Evolutionary conservation across 1,140 invertebrate species (phyloP).

Genomic region (Maconellicoccus hirsutus): DNA sequence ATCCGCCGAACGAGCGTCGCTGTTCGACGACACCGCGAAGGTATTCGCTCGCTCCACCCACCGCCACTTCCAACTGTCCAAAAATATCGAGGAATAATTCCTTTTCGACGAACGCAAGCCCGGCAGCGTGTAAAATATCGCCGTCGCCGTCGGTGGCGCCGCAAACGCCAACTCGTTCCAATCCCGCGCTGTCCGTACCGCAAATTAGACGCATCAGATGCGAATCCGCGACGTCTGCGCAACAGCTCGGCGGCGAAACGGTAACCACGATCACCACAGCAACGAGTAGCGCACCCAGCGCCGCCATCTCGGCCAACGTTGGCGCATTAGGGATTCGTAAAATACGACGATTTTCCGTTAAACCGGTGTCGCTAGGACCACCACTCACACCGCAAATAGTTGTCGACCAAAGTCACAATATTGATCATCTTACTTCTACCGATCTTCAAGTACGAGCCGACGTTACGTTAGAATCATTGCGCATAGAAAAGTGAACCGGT

Average conservation of each 20-base stretch:
- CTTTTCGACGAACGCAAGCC: neutral
- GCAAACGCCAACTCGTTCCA: neutral
- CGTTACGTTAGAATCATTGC: neutral
- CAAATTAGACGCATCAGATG: neutral
- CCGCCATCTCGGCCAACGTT: too few relatives aligned
- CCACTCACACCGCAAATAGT: neutral
- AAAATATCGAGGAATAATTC: neutral
- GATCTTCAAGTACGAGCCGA: neutral
- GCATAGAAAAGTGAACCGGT: neutral
- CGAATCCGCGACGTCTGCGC: neutral
- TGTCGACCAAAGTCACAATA: neutral
- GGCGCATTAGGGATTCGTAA: neutral
- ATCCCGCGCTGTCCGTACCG: neutral
- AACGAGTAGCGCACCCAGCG: neutral
- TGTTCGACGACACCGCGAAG: neutral
- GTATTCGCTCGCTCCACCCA: neutral
- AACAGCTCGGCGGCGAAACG: too few relatives aligned
- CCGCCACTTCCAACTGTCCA: neutral
- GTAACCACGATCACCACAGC: too few relatives aligned
- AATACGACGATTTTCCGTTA: neutral
- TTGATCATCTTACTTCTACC: neutral
- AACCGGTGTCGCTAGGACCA: neutral
- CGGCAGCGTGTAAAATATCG: neutral
- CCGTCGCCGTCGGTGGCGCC: neutral
- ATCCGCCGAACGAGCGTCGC: neutral